Base-by-base conservation (phyloP, 2,888 invertebrate species). In the Parnassius mnemosyne region DNA sequence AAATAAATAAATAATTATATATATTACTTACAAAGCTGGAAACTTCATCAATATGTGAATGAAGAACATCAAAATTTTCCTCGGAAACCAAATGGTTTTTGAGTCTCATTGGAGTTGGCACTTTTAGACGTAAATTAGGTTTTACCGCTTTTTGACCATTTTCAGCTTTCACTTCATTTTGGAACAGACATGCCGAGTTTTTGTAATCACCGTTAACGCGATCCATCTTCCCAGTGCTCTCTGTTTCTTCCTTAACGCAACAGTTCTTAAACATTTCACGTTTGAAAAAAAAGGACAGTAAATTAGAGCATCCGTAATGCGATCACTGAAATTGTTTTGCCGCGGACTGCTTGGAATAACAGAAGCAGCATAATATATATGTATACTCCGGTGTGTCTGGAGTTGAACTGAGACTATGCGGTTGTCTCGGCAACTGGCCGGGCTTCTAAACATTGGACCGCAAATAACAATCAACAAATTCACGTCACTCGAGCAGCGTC, bases 71-170 rank as follows among this genome's bases (percentile, higher is more conserved):
- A 20, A 80, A 77, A 55, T 79, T 83, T 67, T 88, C 86, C 16
- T 80, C 82, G 10, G 72, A 68, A 51, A 72, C 71, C 16, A 81
- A 64, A 67, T 83, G 80, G 65, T 90, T 88, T 69, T 80, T 83
- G 73, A 91, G 70, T 66, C 77, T 80, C 60, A 89, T 74, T 5
- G 89, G 87, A 49, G 83, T 85, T n/a, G 84, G 81, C 66, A 90
- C 84, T 76, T 87, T 87, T 9, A 91, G 73, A 20, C 82, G 80
- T 52, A 89, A 77, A 54, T 80, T 81, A 3, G 83, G 79, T 67
- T 87, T 89, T 67, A 73, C 78, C 61, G 73, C 61, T 60, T 79
- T 84, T 10, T 81, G 74, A 49, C 52, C 64, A 66, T 70, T 70
- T 56, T 78, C 76, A 67, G 71, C 71, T 65, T 77, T 79, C 44